phyloP scores from a whole-genome alignment of 2,113 vertebrate genomes.

The Sinocyclocheilus anophthalmus region DNA sequence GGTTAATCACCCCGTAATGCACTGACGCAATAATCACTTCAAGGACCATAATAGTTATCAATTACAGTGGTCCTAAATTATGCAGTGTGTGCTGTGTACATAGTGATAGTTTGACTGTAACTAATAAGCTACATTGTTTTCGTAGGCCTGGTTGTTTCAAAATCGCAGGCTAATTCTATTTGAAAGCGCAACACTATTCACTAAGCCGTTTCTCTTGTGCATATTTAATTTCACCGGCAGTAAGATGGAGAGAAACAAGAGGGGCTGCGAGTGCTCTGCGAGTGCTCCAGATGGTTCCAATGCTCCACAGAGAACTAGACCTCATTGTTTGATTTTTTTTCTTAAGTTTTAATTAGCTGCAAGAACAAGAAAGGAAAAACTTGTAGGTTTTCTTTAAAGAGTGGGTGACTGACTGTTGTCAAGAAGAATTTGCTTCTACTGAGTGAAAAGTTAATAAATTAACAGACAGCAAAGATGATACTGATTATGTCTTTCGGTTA shows the following conservation, averaged over 20 bases:
- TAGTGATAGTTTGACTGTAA: slow-evolving; percentile 34
- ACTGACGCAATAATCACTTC: slow-evolving; percentile 11
- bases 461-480: not conserved
- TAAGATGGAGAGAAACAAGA: slow-evolving; percentile 49
- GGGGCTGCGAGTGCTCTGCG: slow-evolving; percentile 37
- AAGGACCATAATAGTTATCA: slow-evolving; percentile 17
- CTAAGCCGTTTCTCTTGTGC: slow-evolving; percentile 53
- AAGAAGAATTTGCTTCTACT: slow-evolving; percentile 17
- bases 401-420: slow-evolving; percentile 31
- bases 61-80: not conserved
- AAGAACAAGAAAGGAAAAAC: slow-evolving; percentile 47
- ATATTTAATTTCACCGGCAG: slow-evolving; percentile 61
- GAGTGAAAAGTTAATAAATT: slow-evolving; percentile 1
- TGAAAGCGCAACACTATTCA: slow-evolving; percentile 57
- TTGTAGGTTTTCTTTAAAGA: slow-evolving; percentile 25
- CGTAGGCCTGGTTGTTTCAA: slow-evolving; percentile 33
- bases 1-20: slow-evolving; percentile 20
- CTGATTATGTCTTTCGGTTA: not conserved
- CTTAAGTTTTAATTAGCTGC: slow-evolving; percentile 58
- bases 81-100: not conserved
- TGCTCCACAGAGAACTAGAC: slow-evolving; percentile 51
- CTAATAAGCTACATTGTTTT: slow-evolving; percentile 46
- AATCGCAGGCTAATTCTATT: slow-evolving; percentile 65
- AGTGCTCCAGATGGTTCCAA: slow-evolving; percentile 56
- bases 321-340: slow-evolving; percentile 38